Evolutionary conservation across 2,888 invertebrate genomes (phyloP).

Genomic region (Pyrrhia umbra): DNA sequence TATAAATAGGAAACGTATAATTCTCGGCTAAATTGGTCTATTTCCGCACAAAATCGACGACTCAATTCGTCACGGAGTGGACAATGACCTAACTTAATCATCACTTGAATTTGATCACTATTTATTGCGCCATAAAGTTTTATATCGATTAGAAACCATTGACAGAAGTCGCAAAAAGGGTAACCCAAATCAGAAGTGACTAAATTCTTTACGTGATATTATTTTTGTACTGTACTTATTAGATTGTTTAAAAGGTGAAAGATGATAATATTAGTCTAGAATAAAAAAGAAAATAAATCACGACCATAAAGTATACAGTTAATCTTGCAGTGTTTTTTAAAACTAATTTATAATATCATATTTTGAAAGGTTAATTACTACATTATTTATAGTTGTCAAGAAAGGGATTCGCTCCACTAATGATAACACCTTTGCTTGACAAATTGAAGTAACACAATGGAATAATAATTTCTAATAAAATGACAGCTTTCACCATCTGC

Average conservation of each 20-base stretch:
- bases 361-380: conserved; percentile 49
- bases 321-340: conserved; percentile 25
- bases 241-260: neutral
- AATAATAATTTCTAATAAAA: conserved; percentile 66
- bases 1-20: conserved; percentile 72
- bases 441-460: conserved; percentile 74
- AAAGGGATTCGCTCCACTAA: conserved; percentile 44
- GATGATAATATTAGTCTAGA: neutral
- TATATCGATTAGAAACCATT: neutral
- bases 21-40: conserved; percentile 84
- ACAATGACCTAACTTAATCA: conserved; percentile 60
- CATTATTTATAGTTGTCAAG: conserved; percentile 44
- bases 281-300: conserved; percentile 27
- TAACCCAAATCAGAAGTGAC: conserved; percentile 8
- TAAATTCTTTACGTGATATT: conserved; percentile 7
- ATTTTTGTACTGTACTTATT: conserved; percentile 8
- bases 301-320: conserved; percentile 6
- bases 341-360: conserved; percentile 22
- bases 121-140: conserved; percentile 5
- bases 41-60: conserved; percentile 83
- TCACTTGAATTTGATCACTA: conserved; percentile 12
- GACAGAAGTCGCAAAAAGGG: neutral
- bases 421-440: conserved; percentile 63
- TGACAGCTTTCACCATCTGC: conserved; percentile 81
- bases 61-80: conserved; percentile 80